Conservation (phyloP, 2,113 vertebrate species). For the human (Homo sapiens) region DNA sequence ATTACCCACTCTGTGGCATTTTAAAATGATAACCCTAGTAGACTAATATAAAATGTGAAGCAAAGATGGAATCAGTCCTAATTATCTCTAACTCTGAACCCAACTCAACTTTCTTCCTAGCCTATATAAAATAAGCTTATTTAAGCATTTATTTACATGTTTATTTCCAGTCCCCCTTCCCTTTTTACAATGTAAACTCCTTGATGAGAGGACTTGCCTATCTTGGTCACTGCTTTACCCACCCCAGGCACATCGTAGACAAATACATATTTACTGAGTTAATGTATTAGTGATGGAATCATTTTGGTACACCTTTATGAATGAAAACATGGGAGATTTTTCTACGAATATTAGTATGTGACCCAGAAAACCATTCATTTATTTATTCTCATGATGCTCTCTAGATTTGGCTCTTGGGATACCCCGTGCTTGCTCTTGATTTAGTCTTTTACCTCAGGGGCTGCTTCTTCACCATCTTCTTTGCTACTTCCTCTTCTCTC, state of each 20-base stretch:
- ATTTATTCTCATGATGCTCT: not conserved
- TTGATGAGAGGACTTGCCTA: not conserved
- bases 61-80: not conserved
- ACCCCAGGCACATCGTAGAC: not conserved
- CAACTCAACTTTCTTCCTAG: not conserved
- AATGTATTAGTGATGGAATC: not conserved
- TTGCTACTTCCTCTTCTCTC: not conserved
- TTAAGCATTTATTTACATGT: not conserved
- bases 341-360: not conserved
- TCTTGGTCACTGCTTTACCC: not conserved
- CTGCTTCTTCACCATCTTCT: not conserved
- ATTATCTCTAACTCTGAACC: not conserved
- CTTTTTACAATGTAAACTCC: not conserved
- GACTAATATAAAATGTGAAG: not conserved
- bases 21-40: not conserved
- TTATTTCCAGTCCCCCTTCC: not conserved
- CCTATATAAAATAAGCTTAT: not conserved
- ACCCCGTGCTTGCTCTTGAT: not conserved
- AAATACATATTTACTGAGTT: not conserved
- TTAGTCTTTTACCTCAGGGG: not conserved
- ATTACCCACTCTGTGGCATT: not conserved
- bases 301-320: not conserved
- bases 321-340: not conserved
- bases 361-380: not conserved
- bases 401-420: not conserved